phyloP scores from a whole-genome alignment of 2,113 vertebrate species.

The Lamprotornis superbus region DNA sequence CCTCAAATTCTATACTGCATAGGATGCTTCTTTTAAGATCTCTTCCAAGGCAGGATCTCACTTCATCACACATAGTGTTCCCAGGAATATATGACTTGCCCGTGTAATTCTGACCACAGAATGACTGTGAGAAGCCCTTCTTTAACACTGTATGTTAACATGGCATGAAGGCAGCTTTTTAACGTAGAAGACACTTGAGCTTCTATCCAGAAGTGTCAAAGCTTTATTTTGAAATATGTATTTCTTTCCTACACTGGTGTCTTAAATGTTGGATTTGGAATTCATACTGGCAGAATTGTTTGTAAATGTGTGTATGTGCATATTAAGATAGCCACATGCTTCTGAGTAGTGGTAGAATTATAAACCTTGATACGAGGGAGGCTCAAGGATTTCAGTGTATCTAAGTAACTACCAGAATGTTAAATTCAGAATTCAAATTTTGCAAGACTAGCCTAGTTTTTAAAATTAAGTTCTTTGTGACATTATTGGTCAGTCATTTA shows the following conservation, averaged over 20 bases:
- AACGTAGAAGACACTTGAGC: background rate
- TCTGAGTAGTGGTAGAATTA: background rate
- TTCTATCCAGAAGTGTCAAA: background rate
- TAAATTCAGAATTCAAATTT: background rate
- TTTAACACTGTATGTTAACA: background rate
- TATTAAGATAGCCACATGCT: background rate
- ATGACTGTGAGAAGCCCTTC: background rate
- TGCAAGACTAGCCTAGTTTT: background rate
- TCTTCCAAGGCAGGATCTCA: background rate
- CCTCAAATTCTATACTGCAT: background rate
- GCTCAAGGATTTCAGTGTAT: background rate
- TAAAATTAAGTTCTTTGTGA: background rate
- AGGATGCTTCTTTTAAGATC: background rate
- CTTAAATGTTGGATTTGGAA: background rate
- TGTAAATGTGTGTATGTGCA: background rate
- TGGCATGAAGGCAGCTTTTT: background rate
- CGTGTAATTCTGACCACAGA: background rate
- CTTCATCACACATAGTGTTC: background rate
- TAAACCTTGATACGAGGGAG: background rate
- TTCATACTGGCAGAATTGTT: background rate
- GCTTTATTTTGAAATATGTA: background rate
- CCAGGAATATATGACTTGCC: conserved; percentile 4
- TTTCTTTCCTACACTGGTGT: background rate
- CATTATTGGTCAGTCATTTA: background rate
- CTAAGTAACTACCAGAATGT: background rate